Conservation (phyloP, 2,888 invertebrate genomes). For the Lasius platythorax region DNA sequence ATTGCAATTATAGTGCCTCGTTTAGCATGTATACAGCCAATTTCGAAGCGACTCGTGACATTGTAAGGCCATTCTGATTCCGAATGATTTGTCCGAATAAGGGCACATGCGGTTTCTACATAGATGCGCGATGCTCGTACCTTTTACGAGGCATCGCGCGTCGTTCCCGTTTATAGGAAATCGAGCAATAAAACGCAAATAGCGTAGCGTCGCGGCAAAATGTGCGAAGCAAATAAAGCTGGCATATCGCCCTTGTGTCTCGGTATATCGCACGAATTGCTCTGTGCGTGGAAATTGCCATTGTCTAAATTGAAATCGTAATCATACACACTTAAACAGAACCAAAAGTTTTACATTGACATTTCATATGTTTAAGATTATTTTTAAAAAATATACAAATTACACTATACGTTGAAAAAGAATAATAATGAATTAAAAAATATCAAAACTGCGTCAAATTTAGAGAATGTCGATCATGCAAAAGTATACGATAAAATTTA, state of each 20-base stretch:
- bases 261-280: conserved; percentile 56
- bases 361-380: background rate
- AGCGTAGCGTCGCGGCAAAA: conserved; percentile 55
- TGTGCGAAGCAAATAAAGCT: conserved; percentile 57
- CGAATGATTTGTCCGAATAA: conserved; percentile 47
- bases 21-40: conserved; percentile 26
- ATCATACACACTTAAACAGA: background rate
- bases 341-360: background rate
- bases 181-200: conserved; percentile 74
- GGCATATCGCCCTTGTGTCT: conserved; percentile 58
- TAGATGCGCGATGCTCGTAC: conserved; percentile 48
- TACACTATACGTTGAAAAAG: background rate
- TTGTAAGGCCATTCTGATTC: conserved; percentile 57
- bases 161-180: conserved; percentile 72
- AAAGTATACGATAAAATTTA: background rate
- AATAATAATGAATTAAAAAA: background rate
- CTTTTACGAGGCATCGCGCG: conserved; percentile 69
- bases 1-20: conserved; percentile 10
- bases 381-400: background rate
- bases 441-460: background rate
- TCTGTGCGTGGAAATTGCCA: conserved; percentile 30
- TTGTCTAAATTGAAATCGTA: conserved; percentile 14
- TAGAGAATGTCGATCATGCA: background rate
- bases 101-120: conserved; percentile 29
- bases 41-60: conserved; percentile 40